Conservation (phyloP, 2,888 invertebrate genomes). For the Patella ulyssiponensis region DNA sequence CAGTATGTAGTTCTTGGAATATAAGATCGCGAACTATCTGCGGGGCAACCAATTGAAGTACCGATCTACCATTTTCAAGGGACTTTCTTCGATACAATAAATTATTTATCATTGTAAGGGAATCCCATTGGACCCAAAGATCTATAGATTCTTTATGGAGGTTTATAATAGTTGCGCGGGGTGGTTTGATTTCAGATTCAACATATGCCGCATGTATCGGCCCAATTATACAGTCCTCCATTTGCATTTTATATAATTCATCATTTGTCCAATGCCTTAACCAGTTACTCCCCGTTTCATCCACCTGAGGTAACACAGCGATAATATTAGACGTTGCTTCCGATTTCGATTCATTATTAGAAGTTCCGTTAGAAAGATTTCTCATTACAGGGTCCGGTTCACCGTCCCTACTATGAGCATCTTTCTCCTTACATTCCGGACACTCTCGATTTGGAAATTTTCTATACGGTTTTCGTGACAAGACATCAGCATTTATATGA, state of each 20-base stretch:
- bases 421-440: not conserved
- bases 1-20: too few species aligned
- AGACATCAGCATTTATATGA: not conserved
- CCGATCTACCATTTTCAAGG: not conserved
- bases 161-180: conserved; percentile 7
- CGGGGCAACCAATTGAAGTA: conserved; percentile 30
- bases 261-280: too few species aligned
- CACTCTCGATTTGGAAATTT: not conserved
- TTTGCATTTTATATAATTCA: not conserved
- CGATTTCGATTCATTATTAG: too few species aligned
- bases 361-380: too few species aligned
- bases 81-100: conserved; percentile 25
- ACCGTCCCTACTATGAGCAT: too few species aligned
- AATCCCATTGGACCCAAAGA: conserved; percentile 31
- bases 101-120: conserved; percentile 19
- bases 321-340: too few species aligned
- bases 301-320: too few species aligned
- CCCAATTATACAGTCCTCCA: not conserved
- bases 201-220: not conserved
- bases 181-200: not conserved
- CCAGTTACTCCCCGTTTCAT: too few species aligned
- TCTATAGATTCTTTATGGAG: conserved; percentile 11
- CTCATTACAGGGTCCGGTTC: too few species aligned
- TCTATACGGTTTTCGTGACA: not conserved
- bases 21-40: conserved; percentile 15